These are phyloP conservation scores for Corvus cornix DNA, from an alignment of 2,113 vertebrate species.

Conservation along the genomic window DNA sequence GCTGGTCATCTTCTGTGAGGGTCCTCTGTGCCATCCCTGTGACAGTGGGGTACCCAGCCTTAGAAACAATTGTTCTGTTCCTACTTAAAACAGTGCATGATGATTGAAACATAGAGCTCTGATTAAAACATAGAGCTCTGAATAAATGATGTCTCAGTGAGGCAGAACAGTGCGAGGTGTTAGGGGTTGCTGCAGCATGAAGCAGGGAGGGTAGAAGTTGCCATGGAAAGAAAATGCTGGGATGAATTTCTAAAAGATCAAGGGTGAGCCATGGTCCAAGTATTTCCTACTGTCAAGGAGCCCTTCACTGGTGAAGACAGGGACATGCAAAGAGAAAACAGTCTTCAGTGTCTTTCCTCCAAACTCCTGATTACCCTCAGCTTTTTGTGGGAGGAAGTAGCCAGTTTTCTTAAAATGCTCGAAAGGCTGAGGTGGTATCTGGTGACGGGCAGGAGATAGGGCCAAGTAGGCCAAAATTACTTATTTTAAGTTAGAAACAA, in stretches of 20 bases:
- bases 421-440: not conserved
- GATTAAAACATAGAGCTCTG: not conserved
- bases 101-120: slow-evolving; percentile 3
- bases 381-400: not conserved
- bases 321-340: not conserved
- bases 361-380: not conserved
- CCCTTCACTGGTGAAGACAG: not conserved
- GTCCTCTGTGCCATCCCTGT: not conserved
- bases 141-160: not conserved
- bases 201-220: not conserved
- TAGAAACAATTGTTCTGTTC: not conserved
- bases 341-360: not conserved
- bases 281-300: not conserved
- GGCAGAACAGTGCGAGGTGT: not conserved
- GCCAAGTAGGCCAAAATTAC: not conserved
- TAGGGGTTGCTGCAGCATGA: not conserved
- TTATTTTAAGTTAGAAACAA: not conserved
- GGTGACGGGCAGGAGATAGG: not conserved
- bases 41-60: not conserved
- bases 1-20: not conserved
- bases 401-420: not conserved
- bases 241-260: not conserved
- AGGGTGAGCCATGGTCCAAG: not conserved
- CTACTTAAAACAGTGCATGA: not conserved
- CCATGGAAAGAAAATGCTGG: not conserved